These are phyloP conservation scores for Pentalonia nigronervosa DNA, from an alignment of 1,140 invertebrate species.

Conservation along the genomic window DNA sequence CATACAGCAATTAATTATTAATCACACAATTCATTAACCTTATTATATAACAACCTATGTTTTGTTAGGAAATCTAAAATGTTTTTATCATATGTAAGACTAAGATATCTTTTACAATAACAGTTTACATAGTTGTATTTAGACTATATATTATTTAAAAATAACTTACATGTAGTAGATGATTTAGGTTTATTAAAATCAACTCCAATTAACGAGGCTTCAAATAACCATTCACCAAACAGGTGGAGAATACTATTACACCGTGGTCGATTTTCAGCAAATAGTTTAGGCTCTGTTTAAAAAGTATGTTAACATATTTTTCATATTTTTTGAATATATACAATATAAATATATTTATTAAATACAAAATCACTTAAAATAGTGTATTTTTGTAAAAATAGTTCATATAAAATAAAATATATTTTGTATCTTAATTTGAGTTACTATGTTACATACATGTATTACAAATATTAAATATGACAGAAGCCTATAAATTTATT, in stretches of 20 bases:
- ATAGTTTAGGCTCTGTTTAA: constrained; percentile 45
- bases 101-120: neutral
- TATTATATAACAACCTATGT: too few species aligned
- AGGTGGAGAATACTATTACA: constrained; percentile 94
- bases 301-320: neutral
- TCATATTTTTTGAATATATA: neutral
- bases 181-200: constrained; percentile 63
- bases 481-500: constrained; percentile 64
- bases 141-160: neutral
- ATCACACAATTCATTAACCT: neutral
- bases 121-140: neutral
- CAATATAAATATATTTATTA: neutral
- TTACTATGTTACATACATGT: neutral
- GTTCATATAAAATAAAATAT: neutral
- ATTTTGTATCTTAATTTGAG: neutral
- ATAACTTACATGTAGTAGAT: constrained; percentile 58
- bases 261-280: constrained; percentile 71
- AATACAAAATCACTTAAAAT: neutral
- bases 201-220: constrained; percentile 88
- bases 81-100: neutral
- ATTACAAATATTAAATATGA: neutral
- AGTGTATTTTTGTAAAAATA: neutral
- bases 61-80: neutral
- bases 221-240: constrained; percentile 96
- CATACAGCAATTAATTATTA: neutral